phyloP scores from a whole-genome alignment of 2,113 vertebrate species.

The Pseudolaguvia tuberculata region DNA sequence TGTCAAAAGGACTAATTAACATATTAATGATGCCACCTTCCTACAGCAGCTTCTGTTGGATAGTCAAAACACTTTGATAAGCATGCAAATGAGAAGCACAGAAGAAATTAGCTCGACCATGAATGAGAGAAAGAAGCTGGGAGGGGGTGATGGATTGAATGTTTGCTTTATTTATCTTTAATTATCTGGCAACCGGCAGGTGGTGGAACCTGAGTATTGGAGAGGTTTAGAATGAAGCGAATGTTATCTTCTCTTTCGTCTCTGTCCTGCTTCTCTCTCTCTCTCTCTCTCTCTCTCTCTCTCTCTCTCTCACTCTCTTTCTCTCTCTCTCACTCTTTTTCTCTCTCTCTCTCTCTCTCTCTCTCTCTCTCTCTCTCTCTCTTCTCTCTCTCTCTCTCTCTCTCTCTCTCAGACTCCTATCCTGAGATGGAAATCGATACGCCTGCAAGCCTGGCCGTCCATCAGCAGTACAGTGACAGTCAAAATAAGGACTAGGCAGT shows the following conservation, averaged over 20 bases:
- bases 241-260: slow-evolving; percentile 34
- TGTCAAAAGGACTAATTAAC: slow-evolving; percentile 69
- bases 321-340: no score
- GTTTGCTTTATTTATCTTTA: slow-evolving; percentile 64
- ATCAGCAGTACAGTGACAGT: slow-evolving; percentile 40
- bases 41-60: slow-evolving; percentile 70
- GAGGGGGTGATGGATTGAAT: slow-evolving; percentile 60
- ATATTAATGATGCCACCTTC: slow-evolving; percentile 79
- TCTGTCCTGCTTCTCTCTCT: slow-evolving; percentile 27
- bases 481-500: slow-evolving; percentile 37
- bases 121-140: slow-evolving; percentile 35
- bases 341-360: slow-evolving; percentile 12
- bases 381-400: no score
- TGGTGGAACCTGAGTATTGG: slow-evolving; percentile 33
- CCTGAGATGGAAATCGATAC: slow-evolving; percentile 46
- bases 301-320: no score
- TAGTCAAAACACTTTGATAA: slow-evolving; percentile 78
- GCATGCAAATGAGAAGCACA: slow-evolving; percentile 74
- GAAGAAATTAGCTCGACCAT: slow-evolving; percentile 69
- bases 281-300: background rate
- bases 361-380: slow-evolving; percentile 14
- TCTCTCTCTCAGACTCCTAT: slow-evolving; percentile 22
- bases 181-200: slow-evolving; percentile 59
- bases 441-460: slow-evolving; percentile 38
- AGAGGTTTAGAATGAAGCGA: slow-evolving; percentile 25